Percentiles rank a stretch among this genome's conserved stretches.
Conservation (phyloP, 2,113 vertebrate genomes). For the Sceloporus tristichus region DNA sequence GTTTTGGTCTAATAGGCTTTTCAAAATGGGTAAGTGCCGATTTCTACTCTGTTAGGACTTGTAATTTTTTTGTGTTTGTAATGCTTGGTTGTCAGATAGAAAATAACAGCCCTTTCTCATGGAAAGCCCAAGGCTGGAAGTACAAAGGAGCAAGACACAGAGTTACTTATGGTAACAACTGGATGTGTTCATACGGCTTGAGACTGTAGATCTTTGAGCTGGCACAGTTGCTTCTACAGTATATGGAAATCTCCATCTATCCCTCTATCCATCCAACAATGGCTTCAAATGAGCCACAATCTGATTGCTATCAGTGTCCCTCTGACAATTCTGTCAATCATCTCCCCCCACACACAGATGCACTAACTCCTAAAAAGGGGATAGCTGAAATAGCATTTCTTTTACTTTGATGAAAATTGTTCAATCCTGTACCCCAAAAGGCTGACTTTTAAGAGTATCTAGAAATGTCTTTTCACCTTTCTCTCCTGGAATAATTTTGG, state of each 20-base stretch:
- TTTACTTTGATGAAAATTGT: no score
- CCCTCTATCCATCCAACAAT: constrained; percentile 45
- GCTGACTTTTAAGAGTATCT: no score
- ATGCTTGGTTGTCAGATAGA: constrained; percentile 57
- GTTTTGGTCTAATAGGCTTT: neutral
- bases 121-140: constrained; percentile 35
- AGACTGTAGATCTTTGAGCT: constrained; percentile 61
- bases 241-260: constrained; percentile 54
- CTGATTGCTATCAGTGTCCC: constrained; percentile 69
- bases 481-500: neutral
- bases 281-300: constrained; percentile 65
- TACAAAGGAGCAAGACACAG: constrained; percentile 3
- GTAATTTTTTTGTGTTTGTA: constrained; percentile 49
- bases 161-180: constrained; percentile 48
- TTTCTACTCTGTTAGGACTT: constrained; percentile 52
- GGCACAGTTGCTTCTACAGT: constrained; percentile 51
- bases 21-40: constrained; percentile 19
- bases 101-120: constrained; percentile 51
- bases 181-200: constrained; percentile 43
- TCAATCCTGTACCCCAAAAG: neutral
- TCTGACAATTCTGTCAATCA: constrained; percentile 64
- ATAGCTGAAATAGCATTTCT: neutral
- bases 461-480: neutral
- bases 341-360: neutral
- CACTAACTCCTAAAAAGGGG: no score